These are phyloP conservation scores for Okamejei kenojei DNA, from an alignment of 2,797 vertebrate genomes.

Conservation along the genomic window DNA sequence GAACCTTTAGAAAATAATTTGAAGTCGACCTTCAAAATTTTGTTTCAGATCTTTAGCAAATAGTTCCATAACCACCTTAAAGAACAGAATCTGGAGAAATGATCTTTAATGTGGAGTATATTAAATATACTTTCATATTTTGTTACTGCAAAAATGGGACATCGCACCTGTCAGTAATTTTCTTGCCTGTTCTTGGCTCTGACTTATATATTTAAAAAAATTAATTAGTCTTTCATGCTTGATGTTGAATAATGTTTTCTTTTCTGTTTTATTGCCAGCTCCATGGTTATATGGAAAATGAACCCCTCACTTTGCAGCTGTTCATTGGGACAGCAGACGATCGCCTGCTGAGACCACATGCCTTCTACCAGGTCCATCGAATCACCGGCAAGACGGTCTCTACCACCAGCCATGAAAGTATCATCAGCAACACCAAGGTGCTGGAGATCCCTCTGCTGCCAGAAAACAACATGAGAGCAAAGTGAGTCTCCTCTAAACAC, in stretches of 20 bases:
- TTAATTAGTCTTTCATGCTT: slow-evolving; percentile 51
- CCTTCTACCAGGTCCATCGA: slow-evolving; percentile 98
- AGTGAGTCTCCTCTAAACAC: slow-evolving; percentile 65
- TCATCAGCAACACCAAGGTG: slow-evolving; percentile 94
- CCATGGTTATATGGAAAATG: slow-evolving; percentile 91
- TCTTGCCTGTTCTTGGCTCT: slow-evolving; percentile 44
- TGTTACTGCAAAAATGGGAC: slow-evolving; percentile 40
- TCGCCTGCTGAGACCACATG: slow-evolving; percentile 93
- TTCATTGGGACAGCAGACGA: slow-evolving; percentile 98
- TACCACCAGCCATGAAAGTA: slow-evolving; percentile 90
- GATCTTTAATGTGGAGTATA: slow-evolving; percentile 49
- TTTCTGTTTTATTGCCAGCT: slow-evolving; percentile 80
- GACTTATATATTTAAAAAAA: slow-evolving; percentile 46
- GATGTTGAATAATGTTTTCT: slow-evolving; percentile 49
- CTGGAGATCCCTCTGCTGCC: slow-evolving; percentile 86
- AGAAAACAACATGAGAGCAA: slow-evolving; percentile 94
- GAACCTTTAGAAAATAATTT: background rate
- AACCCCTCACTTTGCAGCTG: slow-evolving; percentile 94
- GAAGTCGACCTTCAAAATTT: background rate
- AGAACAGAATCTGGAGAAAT: slow-evolving; percentile 44
- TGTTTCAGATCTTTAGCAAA: background rate
- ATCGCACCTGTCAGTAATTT: slow-evolving; percentile 54
- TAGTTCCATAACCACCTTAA: background rate
- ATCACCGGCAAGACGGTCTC: slow-evolving; percentile 98
- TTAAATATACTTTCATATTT: slow-evolving; percentile 51